A percentile compares a stretch with the other conserved stretches of the same genome.
Conservation (phyloP, 2,113 vertebrate species). For the Petrocephalus zakoni region DNA sequence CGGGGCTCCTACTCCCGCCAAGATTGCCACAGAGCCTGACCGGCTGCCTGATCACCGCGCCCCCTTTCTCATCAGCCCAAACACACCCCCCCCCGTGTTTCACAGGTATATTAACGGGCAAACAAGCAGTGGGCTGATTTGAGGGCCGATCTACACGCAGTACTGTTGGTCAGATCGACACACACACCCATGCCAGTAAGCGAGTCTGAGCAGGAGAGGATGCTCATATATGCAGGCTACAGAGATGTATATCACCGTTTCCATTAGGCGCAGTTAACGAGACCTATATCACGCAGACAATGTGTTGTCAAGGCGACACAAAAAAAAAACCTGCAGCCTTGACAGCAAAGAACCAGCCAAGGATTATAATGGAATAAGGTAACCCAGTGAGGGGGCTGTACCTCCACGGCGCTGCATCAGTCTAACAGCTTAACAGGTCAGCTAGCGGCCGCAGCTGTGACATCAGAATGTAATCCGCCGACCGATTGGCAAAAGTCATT, state of each 20-base stretch:
- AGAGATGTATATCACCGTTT: background rate
- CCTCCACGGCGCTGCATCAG: background rate
- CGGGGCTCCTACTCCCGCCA: background rate
- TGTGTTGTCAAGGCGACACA: constrained; percentile 9
- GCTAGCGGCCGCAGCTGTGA: background rate
- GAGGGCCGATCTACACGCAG: background rate
- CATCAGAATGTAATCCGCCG: background rate
- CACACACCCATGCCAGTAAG: background rate
- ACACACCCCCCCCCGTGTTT: background rate
- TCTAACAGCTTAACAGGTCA: background rate
- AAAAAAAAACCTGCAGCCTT: background rate
- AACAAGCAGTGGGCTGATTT: background rate
- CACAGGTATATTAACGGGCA: background rate
- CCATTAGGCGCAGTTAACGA: background rate
- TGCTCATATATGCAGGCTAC: background rate
- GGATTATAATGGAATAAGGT: background rate
- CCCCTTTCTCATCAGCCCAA: background rate
- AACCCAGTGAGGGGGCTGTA: background rate
- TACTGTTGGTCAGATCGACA: background rate
- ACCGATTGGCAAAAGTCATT: background rate
- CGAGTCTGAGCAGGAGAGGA: background rate
- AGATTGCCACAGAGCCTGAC: background rate
- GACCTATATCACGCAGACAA: background rate
- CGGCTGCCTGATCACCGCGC: background rate
- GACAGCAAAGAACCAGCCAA: background rate